A percentile compares a stretch with the other conserved stretches of the same genome.
Conservation (phyloP, 2,113 vertebrate species). For the Eulacestoma nigropectus region DNA sequence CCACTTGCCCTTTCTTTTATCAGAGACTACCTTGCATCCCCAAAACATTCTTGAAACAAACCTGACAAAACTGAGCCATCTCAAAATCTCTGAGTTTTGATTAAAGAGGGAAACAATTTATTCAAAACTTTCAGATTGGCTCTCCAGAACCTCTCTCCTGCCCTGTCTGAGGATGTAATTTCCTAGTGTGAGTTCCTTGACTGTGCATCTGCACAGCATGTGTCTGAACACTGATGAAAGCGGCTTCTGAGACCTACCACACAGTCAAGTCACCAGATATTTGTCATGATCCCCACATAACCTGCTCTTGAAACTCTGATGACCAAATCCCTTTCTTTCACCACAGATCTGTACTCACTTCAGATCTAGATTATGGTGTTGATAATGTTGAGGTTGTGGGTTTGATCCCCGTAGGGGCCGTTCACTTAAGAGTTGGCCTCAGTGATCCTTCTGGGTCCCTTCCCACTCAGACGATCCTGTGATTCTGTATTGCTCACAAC, state of each 20-base stretch:
- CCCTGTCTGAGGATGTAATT: not conserved
- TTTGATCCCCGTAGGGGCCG: not conserved
- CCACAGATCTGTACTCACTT: not conserved
- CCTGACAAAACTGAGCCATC: not conserved
- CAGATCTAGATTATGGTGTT: not conserved
- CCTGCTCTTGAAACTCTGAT: not conserved
- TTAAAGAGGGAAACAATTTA: not conserved
- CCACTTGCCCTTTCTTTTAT: not conserved
- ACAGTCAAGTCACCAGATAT: not conserved
- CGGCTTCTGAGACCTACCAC: not conserved
- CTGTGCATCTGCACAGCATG: not conserved
- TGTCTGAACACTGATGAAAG: not conserved
- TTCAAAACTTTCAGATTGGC: not conserved
- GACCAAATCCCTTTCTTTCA: not conserved
- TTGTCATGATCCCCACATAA: not conserved
- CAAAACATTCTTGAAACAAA: not conserved
- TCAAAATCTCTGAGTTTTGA: not conserved
- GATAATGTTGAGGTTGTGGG: not conserved
- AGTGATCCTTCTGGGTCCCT: not conserved
- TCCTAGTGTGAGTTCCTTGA: not conserved
- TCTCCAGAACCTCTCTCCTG: not conserved
- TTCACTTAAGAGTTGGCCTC: not conserved
- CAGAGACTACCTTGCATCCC: not conserved
- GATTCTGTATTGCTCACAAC: not conserved
- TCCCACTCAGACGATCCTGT: fast-evolving